These are phyloP conservation scores for Dysidea cf. avara DNA, from an alignment of 37 sponge, comb jelly and placozoan species.

Conservation along the genomic window DNA sequence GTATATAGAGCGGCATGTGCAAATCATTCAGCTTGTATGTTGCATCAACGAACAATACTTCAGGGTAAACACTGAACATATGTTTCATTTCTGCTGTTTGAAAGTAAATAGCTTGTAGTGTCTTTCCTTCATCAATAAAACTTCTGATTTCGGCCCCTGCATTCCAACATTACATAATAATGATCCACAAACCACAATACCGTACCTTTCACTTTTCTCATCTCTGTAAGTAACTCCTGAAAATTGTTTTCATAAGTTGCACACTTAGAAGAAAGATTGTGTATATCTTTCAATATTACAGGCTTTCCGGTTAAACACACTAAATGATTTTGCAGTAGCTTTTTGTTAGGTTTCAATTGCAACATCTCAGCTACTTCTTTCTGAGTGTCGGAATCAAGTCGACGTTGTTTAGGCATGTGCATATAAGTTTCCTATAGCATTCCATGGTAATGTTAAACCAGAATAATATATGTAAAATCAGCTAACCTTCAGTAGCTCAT, in stretches of 20 bases:
- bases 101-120: slow-evolving; percentile 11
- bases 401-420: slow-evolving; percentile 17
- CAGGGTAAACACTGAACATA: slow-evolving; percentile 3
- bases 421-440: slow-evolving; percentile 1
- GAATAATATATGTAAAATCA: no score
- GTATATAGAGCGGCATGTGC: slow-evolving; percentile 28
- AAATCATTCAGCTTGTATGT: slow-evolving; percentile 31
- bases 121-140: slow-evolving; percentile 14
- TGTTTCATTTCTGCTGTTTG: slow-evolving; percentile 13
- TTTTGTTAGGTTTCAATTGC: slow-evolving; percentile 9
- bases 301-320: slow-evolving; percentile 19
- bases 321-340: slow-evolving; percentile 18
- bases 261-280: slow-evolving; percentile 13
- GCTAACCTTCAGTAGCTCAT: background rate
- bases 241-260: slow-evolving; percentile 3
- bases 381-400: background rate
- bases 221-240: slow-evolving; percentile 11
- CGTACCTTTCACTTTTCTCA: slow-evolving; percentile 10
- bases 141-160: slow-evolving; percentile 20
- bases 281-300: slow-evolving; percentile 16
- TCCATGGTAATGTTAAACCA: no score
- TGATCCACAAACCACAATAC: background rate
- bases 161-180: background rate
- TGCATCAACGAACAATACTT: slow-evolving; percentile 24
- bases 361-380: slow-evolving; percentile 14